These are phyloP conservation scores for Caenorhabditis uteleia DNA, from an alignment of 2,888 invertebrate species.

Conservation along the genomic window DNA sequence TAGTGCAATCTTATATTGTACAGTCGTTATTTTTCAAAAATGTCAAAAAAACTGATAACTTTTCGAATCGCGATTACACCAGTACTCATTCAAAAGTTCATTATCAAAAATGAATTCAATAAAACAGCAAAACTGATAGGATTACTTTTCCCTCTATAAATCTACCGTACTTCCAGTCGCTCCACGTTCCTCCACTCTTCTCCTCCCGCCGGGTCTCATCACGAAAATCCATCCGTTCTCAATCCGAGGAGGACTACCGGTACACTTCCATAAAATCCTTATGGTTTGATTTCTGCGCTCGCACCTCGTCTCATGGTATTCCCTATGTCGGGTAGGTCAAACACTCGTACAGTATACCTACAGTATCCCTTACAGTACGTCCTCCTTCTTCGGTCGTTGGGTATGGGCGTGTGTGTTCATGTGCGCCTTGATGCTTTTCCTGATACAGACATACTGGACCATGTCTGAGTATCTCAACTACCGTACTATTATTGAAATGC, in stretches of 20 bases:
- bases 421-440: slow-evolving; percentile 64
- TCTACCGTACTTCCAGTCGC: too few species aligned
- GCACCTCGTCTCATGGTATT: slow-evolving; percentile 68
- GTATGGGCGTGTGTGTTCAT: slow-evolving; percentile 53
- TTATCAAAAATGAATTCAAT: too few species aligned
- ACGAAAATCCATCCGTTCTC: slow-evolving; percentile 38
- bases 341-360: not conserved
- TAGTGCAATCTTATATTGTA: too few species aligned
- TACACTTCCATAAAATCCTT: slow-evolving; percentile 38
- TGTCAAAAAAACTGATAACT: too few species aligned
- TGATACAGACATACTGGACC: slow-evolving; percentile 68
- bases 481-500: slow-evolving; percentile 69
- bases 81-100: too few species aligned
- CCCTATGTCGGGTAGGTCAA: slow-evolving; percentile 57
- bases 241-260: slow-evolving; percentile 33
- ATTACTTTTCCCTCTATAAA: too few species aligned
- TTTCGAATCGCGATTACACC: too few species aligned
- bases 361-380: slow-evolving; percentile 45
- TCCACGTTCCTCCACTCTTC: slow-evolving; percentile 29
- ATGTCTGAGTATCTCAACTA: slow-evolving; percentile 68
- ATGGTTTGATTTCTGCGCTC: slow-evolving; percentile 66
- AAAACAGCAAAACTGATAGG: too few species aligned
- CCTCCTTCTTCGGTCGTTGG: slow-evolving; percentile 62
- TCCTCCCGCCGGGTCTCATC: slow-evolving; percentile 39
- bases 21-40: too few species aligned